Evolutionary conservation across 2,113 vertebrate genomes (phyloP).

Genomic region (Ciconia boyciana): DNA sequence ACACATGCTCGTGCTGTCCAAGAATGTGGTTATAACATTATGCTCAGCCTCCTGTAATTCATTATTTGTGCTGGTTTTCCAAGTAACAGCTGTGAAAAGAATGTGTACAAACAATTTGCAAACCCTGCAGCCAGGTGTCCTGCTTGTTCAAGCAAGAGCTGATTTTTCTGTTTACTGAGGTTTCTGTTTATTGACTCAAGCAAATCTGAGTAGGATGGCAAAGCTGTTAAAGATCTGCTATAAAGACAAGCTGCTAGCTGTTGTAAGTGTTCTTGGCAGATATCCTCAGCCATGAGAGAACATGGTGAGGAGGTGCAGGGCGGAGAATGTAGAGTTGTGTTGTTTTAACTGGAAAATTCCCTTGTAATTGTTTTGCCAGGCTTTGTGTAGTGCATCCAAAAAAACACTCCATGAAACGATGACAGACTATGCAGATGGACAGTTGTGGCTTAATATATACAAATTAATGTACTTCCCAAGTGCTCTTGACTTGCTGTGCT

Average conservation of each 20-base stretch:
- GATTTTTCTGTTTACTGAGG: background rate
- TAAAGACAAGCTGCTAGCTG: conserved; percentile 31
- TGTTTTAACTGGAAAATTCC: conserved; percentile 46
- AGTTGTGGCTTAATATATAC: background rate
- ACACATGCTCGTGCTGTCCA: background rate
- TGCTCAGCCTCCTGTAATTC: background rate
- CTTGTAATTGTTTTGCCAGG: conserved; percentile 35
- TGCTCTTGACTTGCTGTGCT: background rate
- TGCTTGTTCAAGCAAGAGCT: background rate
- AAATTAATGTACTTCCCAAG: conserved; percentile 30
- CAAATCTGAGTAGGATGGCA: background rate
- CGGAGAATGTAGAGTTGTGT: background rate
- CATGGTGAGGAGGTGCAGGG: conserved; percentile 16
- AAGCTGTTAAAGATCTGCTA: conserved; percentile 30
- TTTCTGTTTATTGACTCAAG: conserved; percentile 46
- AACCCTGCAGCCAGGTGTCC: conserved; percentile 41
- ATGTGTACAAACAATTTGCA: background rate
- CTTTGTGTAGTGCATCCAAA: background rate
- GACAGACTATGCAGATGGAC: conserved; percentile 39
- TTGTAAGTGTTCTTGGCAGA: conserved; percentile 52
- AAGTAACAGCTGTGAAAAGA: conserved; percentile 33
- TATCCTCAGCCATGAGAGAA: background rate
- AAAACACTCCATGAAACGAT: background rate
- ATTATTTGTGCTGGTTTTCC: background rate
- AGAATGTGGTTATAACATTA: background rate